phyloP scores from a whole-genome alignment of 2,797 vertebrate species.

The Pitangus sulphuratus region DNA sequence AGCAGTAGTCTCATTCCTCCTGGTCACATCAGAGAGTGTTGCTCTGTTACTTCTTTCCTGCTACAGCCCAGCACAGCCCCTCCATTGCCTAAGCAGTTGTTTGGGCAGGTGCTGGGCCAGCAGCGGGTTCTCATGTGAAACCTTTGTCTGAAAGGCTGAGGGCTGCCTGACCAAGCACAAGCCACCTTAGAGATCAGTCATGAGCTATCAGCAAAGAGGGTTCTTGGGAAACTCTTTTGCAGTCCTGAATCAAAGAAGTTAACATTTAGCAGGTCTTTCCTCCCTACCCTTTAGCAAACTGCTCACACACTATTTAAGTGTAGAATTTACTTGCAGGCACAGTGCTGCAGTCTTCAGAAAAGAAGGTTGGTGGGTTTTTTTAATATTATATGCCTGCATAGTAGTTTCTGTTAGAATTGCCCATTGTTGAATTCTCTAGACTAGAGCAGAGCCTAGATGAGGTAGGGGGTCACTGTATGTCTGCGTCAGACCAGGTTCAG shows the following conservation, averaged over 20 bases:
- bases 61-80: background rate
- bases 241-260: background rate
- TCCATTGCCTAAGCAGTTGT: background rate
- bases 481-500: background rate
- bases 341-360: background rate
- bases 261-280: background rate
- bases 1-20: background rate
- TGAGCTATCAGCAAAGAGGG: background rate
- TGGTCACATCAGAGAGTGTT: background rate
- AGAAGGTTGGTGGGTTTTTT: background rate
- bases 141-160: background rate
- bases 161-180: background rate
- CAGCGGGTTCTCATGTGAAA: background rate
- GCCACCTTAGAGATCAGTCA: background rate
- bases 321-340: background rate
- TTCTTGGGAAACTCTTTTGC: background rate
- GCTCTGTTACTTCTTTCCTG: background rate
- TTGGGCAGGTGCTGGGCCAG: background rate
- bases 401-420: background rate
- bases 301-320: background rate
- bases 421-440: background rate
- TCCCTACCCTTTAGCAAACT: background rate
- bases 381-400: background rate
- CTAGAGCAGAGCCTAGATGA: fast-evolving
- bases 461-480: background rate